A percentile compares a stretch with the other conserved stretches of the same genome.
These are phyloP conservation scores for Neodontobutis hainanensis DNA, from an alignment of 2,113 vertebrate species.

Conservation along the genomic window DNA sequence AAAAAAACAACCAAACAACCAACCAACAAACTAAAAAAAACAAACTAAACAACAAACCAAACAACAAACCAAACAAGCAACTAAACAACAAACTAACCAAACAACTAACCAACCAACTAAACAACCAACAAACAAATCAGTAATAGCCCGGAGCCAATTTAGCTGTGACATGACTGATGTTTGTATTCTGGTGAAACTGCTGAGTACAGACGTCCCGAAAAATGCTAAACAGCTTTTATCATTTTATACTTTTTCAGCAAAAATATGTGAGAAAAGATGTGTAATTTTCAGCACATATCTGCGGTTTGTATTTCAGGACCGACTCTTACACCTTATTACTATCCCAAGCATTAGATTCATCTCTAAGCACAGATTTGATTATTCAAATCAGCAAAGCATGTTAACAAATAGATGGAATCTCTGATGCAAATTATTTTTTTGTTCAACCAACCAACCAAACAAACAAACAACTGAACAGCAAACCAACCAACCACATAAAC, in stretches of 20 bases:
- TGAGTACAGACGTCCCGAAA: background rate
- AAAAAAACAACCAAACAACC: too few species aligned
- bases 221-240: background rate
- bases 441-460: too few species aligned
- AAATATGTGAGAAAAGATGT: too few species aligned
- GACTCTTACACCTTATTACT: background rate
- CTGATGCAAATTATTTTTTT: too few species aligned
- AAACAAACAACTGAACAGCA: too few species aligned
- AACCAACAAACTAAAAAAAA: too few species aligned
- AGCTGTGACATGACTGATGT: background rate
- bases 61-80: too few species aligned
- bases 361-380: slow-evolving; percentile 27
- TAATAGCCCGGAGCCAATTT: slow-evolving; percentile 2
- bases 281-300: background rate
- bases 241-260: background rate
- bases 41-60: too few species aligned
- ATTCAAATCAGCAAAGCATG: slow-evolving; percentile 21
- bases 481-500: too few species aligned
- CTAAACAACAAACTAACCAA: too few species aligned
- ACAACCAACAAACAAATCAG: background rate
- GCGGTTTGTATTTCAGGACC: background rate
- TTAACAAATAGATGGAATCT: slow-evolving; percentile 21
- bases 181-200: background rate
- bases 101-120: too few species aligned
- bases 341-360: background rate